Conservation (phyloP, 2,113 vertebrate genomes). For the Diglossa brunneiventris region DNA sequence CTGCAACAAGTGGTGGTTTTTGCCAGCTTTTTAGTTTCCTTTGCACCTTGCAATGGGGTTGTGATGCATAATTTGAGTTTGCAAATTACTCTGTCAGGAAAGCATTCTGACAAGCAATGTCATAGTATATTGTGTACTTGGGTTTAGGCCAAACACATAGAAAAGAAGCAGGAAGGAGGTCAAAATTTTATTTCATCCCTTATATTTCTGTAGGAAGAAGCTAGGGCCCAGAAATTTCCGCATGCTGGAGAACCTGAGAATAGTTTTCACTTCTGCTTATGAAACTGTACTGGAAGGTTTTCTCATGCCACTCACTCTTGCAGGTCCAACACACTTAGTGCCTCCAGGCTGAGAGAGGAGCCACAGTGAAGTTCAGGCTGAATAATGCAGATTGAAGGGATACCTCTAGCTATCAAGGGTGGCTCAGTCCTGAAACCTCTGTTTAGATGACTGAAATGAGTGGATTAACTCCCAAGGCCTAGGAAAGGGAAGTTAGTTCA, state of each 20-base stretch:
- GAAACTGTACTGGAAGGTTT: background rate
- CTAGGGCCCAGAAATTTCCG: background rate
- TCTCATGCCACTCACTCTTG: background rate
- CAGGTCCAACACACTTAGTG: background rate
- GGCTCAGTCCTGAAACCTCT: background rate
- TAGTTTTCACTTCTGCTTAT: background rate
- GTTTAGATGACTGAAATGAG: background rate
- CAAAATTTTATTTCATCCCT: background rate
- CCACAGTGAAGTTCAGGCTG: background rate
- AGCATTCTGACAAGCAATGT: background rate
- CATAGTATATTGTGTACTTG: background rate
- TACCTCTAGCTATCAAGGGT: background rate
- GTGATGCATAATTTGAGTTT: background rate
- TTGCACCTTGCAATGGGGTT: background rate
- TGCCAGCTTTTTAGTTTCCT: background rate
- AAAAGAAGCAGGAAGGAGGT: background rate
- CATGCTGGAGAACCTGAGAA: background rate
- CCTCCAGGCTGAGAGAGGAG: background rate
- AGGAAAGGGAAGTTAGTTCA: background rate
- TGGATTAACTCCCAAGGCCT: background rate
- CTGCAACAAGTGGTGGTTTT: background rate
- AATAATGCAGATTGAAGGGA: background rate
- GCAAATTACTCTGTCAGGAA: slow-evolving; percentile 7
- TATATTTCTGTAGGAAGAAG: background rate
- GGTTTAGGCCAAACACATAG: background rate